These are phyloP conservation scores for Tipula vernalis DNA, from an alignment of 2,888 invertebrate species.

Conservation along the genomic window DNA sequence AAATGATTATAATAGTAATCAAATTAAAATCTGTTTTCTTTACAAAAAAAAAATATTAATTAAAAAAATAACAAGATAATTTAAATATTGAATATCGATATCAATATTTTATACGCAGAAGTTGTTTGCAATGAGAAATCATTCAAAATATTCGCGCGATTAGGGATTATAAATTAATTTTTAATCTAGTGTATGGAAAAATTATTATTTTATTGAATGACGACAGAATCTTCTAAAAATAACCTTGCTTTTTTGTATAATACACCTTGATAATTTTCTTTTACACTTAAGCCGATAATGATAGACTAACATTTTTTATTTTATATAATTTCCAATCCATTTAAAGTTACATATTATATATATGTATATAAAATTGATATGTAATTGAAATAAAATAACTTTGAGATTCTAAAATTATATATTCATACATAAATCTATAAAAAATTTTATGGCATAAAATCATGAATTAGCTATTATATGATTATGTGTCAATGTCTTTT, in stretches of 20 bases:
- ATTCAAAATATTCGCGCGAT: not conserved
- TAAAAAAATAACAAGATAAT: not conserved
- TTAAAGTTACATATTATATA: not conserved
- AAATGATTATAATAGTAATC: not conserved
- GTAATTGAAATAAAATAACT: not conserved
- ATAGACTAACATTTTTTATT: not conserved
- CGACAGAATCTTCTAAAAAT: not conserved
- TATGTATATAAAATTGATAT: not conserved
- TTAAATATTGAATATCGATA: not conserved
- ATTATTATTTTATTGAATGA: not conserved
- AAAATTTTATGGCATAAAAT: not conserved
- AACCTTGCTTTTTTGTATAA: not conserved
- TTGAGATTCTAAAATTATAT: not conserved
- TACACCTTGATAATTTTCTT: not conserved
- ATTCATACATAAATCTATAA: not conserved
- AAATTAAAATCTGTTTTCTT: not conserved
- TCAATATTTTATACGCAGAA: not conserved
- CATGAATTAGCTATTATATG: not conserved
- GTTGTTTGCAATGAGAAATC: not conserved
- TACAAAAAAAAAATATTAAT: not conserved
- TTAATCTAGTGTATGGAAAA: not conserved
- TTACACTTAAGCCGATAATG: not conserved
- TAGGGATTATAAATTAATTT: not conserved
- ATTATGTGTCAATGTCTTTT: constrained; percentile 4
- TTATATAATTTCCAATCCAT: not conserved